Evolutionary conservation across 2,797 vertebrate species (phyloP).

Genomic region (Epinephelus coioides): DNA sequence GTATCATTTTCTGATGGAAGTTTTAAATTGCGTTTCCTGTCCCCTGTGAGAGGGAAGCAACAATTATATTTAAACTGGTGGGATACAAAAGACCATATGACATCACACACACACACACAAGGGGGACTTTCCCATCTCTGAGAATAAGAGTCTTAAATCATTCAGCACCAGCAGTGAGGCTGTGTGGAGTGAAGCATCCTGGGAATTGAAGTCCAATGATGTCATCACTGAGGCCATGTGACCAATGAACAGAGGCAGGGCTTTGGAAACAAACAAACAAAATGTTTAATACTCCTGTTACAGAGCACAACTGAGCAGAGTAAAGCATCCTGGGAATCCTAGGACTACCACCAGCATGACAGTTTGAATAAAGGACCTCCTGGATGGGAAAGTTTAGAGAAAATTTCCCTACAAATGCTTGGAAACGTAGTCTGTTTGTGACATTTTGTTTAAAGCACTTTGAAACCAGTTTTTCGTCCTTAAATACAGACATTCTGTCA

Average conservation of each 20-base stretch:
- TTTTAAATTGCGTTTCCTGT: not conserved
- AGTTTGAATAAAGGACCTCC: not conserved
- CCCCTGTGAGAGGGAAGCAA: not conserved
- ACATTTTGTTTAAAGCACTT: not conserved
- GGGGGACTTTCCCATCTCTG: slow-evolving; percentile 53
- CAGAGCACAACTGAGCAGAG: slow-evolving; percentile 4
- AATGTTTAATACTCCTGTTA: slow-evolving; percentile 1
- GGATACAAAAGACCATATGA: slow-evolving; percentile 24
- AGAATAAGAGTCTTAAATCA: slow-evolving; percentile 48
- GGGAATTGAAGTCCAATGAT: slow-evolving; percentile 46
- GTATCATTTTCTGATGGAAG: not conserved
- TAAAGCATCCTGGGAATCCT: slow-evolving; percentile 32
- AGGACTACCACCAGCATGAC: too few relatives aligned
- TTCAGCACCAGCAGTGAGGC: slow-evolving; percentile 35
- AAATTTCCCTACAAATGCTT: not conserved
- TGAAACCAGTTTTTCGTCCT: slow-evolving; percentile 4
- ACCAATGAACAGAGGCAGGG: not conserved
- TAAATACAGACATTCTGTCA: slow-evolving; percentile 65
- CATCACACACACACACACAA: slow-evolving; percentile 25
- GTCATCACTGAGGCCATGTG: slow-evolving; percentile 33
- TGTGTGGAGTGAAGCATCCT: slow-evolving; percentile 44
- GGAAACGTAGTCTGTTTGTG: slow-evolving; percentile 28
- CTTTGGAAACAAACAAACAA: not conserved
- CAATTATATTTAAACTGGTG: slow-evolving; percentile 30
- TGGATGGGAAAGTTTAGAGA: too few relatives aligned